Conservation (phyloP, 2,113 vertebrate species). For the Oryzias javanicus region DNA sequence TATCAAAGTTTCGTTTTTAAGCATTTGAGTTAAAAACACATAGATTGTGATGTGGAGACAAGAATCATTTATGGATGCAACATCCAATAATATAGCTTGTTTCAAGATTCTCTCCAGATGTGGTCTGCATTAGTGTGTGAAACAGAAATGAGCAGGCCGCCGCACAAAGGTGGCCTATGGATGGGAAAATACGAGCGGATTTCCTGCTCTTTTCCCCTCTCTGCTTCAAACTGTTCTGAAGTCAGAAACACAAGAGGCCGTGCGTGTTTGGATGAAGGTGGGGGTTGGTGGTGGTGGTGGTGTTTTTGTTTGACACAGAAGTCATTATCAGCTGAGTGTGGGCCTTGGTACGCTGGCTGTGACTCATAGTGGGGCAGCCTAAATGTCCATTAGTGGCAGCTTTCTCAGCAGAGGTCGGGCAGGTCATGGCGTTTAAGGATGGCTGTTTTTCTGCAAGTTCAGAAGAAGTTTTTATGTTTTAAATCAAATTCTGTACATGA, state of each 20-base stretch:
- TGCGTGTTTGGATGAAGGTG: conserved; percentile 12
- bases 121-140: conserved; percentile 36
- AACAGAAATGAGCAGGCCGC: conserved; percentile 41
- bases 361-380: conserved; percentile 31
- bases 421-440: conserved; percentile 2
- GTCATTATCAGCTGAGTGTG: conserved; percentile 55
- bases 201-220: conserved; percentile 45
- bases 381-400: conserved; percentile 29
- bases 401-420: not conserved
- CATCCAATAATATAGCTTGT: conserved; percentile 30
- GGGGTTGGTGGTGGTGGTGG: conserved; percentile 3
- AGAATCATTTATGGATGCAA: conserved; percentile 19
- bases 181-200: conserved; percentile 59
- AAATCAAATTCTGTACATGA: no score
- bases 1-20: no score
- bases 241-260: conserved; percentile 21
- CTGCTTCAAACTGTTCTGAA: conserved; percentile 25
- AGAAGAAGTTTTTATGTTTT: no score
- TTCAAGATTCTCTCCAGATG: conserved; percentile 64
- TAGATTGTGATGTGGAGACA: conserved; percentile 20
- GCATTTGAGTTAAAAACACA: not conserved
- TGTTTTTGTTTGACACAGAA: conserved; percentile 48
- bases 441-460: not conserved
- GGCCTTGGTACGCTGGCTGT: conserved; percentile 24
- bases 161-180: conserved; percentile 24